Evolutionary conservation across 2,888 invertebrate genomes (phyloP).

Genomic region (Perizoma flavofasciatum): DNA sequence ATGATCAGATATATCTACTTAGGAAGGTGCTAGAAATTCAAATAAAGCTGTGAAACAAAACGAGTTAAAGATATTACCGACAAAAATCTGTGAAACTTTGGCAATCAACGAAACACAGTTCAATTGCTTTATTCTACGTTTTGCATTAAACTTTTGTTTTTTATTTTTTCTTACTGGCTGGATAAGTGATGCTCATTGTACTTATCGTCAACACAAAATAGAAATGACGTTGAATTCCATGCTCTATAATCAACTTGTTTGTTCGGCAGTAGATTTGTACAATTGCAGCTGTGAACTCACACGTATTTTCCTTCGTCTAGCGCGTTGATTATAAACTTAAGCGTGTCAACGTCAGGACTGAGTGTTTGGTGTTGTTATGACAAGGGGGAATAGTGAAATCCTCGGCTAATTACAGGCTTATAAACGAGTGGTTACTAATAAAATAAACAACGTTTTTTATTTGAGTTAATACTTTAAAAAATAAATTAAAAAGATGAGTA

Average conservation of each 20-base stretch:
- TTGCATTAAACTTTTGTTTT: not conserved
- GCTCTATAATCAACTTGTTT: slow-evolving; percentile 16
- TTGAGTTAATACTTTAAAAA: no score
- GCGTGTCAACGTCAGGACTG: slow-evolving; percentile 9
- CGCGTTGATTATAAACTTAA: slow-evolving; percentile 13
- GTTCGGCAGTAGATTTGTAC: slow-evolving; percentile 4
- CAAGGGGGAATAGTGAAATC: not conserved
- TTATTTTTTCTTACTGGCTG: slow-evolving; percentile 1
- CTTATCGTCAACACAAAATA: not conserved
- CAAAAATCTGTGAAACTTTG: slow-evolving; percentile 15
- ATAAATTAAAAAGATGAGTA: no score
- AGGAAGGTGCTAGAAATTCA: slow-evolving; percentile 21
- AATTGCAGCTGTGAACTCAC: slow-evolving; percentile 5
- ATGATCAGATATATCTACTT: slow-evolving; percentile 21
- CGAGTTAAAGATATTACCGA: slow-evolving; percentile 7
- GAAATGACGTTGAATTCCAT: not conserved
- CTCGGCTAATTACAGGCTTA: not conserved
- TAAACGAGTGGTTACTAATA: not conserved
- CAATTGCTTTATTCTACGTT: not conserved
- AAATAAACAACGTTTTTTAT: not conserved
- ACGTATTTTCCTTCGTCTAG: slow-evolving; percentile 6
- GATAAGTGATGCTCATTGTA: not conserved
- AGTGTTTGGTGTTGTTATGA: slow-evolving; percentile 10
- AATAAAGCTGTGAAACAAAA: slow-evolving; percentile 12
- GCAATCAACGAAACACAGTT: slow-evolving; percentile 18